phyloP scores from a whole-genome alignment of 2,888 invertebrate species.

The Schizotus pectinicornis region DNA sequence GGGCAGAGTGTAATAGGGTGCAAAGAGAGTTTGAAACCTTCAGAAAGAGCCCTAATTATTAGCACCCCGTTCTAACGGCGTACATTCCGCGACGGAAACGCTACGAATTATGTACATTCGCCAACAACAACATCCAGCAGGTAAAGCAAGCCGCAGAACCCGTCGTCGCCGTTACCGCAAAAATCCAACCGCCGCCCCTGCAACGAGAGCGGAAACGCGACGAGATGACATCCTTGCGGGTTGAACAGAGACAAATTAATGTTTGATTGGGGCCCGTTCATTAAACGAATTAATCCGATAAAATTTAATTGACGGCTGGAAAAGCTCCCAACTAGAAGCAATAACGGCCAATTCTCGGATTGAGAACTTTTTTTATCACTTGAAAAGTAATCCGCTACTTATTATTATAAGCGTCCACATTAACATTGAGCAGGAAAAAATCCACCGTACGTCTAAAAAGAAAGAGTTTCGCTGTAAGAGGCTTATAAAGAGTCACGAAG shows the following conservation, averaged over 20 bases:
- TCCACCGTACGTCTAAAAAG: no score
- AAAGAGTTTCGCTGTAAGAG: no score
- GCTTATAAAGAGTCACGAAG: no score
- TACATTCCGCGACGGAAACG: background rate
- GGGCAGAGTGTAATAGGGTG: slow-evolving; percentile 47
- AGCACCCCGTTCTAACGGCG: slow-evolving; percentile 48
- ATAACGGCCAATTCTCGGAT: no score
- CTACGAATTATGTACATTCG: slow-evolving; percentile 2
- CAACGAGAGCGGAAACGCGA: no score
- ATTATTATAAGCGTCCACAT: no score
- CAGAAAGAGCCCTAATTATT: slow-evolving; percentile 56
- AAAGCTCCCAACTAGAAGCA: background rate
- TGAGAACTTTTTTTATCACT: no score
- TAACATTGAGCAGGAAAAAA: no score
- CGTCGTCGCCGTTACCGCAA: background rate
- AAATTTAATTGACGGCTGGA: slow-evolving; percentile 2
- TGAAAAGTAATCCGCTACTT: no score
- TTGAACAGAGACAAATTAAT: background rate
- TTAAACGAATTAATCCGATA: slow-evolving; percentile 10
- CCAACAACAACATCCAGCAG: background rate
- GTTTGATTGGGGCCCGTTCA: slow-evolving; percentile 7
- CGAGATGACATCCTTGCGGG: background rate
- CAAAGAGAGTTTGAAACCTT: slow-evolving; percentile 44
- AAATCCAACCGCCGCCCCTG: background rate
- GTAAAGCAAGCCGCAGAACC: no score